phyloP scores from a whole-genome alignment of 2,797 vertebrate genomes.

The Iguana delicatissima region DNA sequence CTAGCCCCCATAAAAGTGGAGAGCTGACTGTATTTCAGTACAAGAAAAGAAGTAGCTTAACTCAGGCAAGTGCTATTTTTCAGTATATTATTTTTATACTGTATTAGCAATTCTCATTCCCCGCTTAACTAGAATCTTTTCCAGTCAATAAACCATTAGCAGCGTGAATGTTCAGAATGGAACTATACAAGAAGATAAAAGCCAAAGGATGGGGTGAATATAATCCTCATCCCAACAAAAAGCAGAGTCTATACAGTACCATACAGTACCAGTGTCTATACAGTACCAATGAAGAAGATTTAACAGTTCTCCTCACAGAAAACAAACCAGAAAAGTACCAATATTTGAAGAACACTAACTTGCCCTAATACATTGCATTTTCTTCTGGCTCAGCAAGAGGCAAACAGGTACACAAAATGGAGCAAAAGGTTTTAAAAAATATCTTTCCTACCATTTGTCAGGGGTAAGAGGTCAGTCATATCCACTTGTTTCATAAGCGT shows the following conservation, averaged over 20 bases:
- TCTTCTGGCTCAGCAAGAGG: background rate
- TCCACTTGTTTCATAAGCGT: constrained; percentile 76
- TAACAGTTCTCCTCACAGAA: background rate
- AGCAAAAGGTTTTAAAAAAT: constrained; percentile 5
- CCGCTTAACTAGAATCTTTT: background rate
- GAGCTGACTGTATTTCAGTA: too few relatives aligned
- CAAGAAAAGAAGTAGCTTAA: background rate
- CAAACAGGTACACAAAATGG: background rate
- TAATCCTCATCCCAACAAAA: background rate
- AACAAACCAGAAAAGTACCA: background rate
- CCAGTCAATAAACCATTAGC: background rate
- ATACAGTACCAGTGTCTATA: background rate
- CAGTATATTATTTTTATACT: background rate
- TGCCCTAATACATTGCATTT: background rate
- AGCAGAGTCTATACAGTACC: background rate
- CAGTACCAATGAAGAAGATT: too few relatives aligned
- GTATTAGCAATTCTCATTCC: background rate
- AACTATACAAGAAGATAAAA: background rate
- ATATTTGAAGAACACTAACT: background rate
- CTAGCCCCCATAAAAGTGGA: too few relatives aligned
- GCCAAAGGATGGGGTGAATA: background rate
- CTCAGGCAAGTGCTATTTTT: background rate
- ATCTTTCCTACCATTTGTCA: constrained; percentile 72
- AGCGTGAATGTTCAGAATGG: background rate
- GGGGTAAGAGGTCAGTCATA: constrained; percentile 63